Evolutionary conservation across 2,797 vertebrate species (phyloP).

Genomic region (Intellagama lesueurii): DNA sequence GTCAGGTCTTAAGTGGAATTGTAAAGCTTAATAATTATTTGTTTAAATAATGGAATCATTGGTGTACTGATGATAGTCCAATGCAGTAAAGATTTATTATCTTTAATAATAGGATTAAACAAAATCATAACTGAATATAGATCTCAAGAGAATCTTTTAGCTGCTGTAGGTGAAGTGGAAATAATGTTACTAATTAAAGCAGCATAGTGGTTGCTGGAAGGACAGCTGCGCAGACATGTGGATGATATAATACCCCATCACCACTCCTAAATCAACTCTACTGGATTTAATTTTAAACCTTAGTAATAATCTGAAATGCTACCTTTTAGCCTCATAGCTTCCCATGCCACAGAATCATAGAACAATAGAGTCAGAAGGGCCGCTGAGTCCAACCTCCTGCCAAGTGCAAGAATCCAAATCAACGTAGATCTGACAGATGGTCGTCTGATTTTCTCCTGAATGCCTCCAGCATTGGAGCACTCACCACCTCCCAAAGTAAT

Average conservation of each 20-base stretch:
- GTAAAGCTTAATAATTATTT: constrained; percentile 79
- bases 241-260: not conserved
- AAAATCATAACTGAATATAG: constrained; percentile 74
- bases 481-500: too few relatives aligned
- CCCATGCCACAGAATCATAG: too few relatives aligned
- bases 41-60: constrained; percentile 79
- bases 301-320: not conserved
- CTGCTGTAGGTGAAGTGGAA: constrained; percentile 76
- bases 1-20: constrained; percentile 73
- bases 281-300: not conserved
- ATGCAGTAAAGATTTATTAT: constrained; percentile 76
- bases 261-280: not conserved
- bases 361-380: too few relatives aligned
- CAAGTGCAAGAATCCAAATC: too few relatives aligned
- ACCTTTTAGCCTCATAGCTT: not conserved
- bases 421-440: too few relatives aligned
- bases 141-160: constrained; percentile 76
- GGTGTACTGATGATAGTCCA: constrained; percentile 70
- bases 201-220: constrained; percentile 43
- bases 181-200: constrained; percentile 77
- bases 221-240: not conserved
- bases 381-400: too few relatives aligned
- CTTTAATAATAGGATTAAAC: constrained; percentile 82
- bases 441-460: too few relatives aligned
- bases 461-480: too few relatives aligned